A percentile compares a stretch with the other conserved stretches of the same genome.
phyloP scores from a whole-genome alignment of 2,888 invertebrate genomes.

The Argyresthia albistria region DNA sequence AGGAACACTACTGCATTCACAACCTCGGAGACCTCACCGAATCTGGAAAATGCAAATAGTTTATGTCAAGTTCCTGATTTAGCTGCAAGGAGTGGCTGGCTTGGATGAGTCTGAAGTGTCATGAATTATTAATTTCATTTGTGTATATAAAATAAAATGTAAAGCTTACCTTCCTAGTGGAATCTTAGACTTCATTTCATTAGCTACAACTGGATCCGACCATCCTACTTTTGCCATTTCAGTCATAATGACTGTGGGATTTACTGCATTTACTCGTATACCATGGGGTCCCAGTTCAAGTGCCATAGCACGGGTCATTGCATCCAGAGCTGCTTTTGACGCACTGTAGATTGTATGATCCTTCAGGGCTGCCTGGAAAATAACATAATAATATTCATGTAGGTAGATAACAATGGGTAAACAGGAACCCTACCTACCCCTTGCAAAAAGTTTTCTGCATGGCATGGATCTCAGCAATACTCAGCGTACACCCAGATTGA shows the following conservation, averaged over 20 bases:
- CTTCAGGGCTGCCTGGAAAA: conserved; percentile 74
- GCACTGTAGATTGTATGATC: conserved; percentile 89
- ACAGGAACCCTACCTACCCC: too few species aligned
- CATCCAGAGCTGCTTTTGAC: conserved; percentile 92
- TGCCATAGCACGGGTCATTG: conserved; percentile 87
- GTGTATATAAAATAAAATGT: neutral
- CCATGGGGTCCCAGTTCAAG: conserved; percentile 87
- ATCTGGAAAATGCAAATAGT: conserved; percentile 38
- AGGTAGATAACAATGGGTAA: too few species aligned
- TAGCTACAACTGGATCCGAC: conserved; percentile 86
- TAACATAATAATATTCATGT: too few species aligned
- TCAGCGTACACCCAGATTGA: too few species aligned
- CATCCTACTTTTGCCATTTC: conserved; percentile 90
- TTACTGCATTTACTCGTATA: conserved; percentile 92
- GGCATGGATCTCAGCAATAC: too few species aligned
- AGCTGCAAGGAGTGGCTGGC: too few species aligned
- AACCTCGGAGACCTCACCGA: conserved; percentile 87
- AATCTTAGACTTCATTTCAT: conserved; percentile 83
- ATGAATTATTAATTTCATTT: too few species aligned
- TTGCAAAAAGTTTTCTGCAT: too few species aligned
- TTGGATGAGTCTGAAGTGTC: too few species aligned
- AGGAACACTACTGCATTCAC: conserved; percentile 85
- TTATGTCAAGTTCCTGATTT: neutral
- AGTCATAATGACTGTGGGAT: conserved; percentile 95
- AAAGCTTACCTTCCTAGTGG: conserved; percentile 81